phyloP scores from a whole-genome alignment of 37 sponge, comb jelly and placozoan genomes.

The Beroe forskalii region DNA sequence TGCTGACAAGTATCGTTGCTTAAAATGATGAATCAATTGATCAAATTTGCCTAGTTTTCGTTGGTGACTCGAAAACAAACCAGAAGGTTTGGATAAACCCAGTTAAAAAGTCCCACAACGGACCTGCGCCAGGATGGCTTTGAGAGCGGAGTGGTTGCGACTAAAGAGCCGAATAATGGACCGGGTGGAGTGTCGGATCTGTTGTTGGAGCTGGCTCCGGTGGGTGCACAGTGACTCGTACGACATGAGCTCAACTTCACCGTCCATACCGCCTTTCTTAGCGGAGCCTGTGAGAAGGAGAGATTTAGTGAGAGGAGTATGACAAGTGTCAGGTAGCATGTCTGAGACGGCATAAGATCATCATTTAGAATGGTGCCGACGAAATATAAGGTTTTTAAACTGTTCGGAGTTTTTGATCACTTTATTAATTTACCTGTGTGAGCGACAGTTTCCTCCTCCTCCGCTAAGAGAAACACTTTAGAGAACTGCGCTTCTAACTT shows the following conservation, averaged over 20 bases:
- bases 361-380: too few relatives aligned
- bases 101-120: too few relatives aligned
- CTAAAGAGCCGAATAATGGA: constrained; percentile 74
- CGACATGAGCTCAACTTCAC: constrained; percentile 40
- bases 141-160: constrained; percentile 69
- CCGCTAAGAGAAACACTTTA: constrained; percentile 4
- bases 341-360: neutral
- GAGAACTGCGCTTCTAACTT: constrained; percentile 67
- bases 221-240: constrained; percentile 49
- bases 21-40: too few relatives aligned
- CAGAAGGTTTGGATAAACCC: too few relatives aligned
- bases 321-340: neutral
- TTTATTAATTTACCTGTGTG: constrained; percentile 6
- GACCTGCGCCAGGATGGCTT: constrained; percentile 65
- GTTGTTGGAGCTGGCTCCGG: constrained; percentile 46
- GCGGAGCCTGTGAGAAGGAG: neutral
- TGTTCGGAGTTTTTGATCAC: too few relatives aligned
- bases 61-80: too few relatives aligned
- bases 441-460: constrained; percentile 56
- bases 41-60: too few relatives aligned
- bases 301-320: neutral
- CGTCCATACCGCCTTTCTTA: constrained; percentile 59
- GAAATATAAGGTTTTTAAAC: too few relatives aligned
- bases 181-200: constrained; percentile 70
- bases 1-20: too few relatives aligned